Percentiles rank a stretch among this genome's conserved stretches.
phyloP scores from a whole-genome alignment of 2,797 vertebrate species.

The Brotula barbata region DNA sequence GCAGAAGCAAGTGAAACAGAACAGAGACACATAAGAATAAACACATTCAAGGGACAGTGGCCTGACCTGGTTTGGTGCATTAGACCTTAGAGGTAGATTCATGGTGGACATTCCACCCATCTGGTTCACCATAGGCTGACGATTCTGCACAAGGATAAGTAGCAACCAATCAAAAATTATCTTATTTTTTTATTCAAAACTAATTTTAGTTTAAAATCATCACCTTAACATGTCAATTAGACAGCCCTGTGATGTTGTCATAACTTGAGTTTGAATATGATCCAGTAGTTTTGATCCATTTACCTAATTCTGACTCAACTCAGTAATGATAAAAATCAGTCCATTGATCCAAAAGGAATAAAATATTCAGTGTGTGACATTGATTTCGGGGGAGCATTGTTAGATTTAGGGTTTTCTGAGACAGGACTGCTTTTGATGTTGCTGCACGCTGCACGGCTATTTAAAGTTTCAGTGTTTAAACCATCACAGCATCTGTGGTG shows the following conservation, averaged over 20 bases:
- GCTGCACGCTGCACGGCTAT: too few species aligned
- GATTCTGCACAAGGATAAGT: constrained; percentile 80
- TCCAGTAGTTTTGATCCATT: too few species aligned
- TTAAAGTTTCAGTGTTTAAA: neutral
- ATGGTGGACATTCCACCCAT: constrained; percentile 91
- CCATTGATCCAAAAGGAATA: too few species aligned
- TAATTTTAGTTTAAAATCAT: neutral
- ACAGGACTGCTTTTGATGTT: too few species aligned
- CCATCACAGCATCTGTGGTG: neutral
- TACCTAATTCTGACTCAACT: too few species aligned
- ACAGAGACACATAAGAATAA: neutral
- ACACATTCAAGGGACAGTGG: too few species aligned
- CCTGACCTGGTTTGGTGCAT: constrained; percentile 89
- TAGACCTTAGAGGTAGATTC: constrained; percentile 94
- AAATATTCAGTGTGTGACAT: too few species aligned
- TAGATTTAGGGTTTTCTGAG: too few species aligned
- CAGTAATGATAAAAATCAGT: too few species aligned
- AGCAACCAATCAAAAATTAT: constrained; percentile 7
- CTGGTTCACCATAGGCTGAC: constrained; percentile 93
- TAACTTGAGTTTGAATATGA: too few species aligned
- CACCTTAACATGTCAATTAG: neutral
- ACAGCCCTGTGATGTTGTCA: too few species aligned
- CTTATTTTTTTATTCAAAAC: neutral
- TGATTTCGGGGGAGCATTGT: too few species aligned
- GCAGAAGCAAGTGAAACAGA: neutral